phyloP scores from a whole-genome alignment of 30 jellyfish, hydroid and myxozoan genomes.

The Pseudorhiza aurosa region DNA sequence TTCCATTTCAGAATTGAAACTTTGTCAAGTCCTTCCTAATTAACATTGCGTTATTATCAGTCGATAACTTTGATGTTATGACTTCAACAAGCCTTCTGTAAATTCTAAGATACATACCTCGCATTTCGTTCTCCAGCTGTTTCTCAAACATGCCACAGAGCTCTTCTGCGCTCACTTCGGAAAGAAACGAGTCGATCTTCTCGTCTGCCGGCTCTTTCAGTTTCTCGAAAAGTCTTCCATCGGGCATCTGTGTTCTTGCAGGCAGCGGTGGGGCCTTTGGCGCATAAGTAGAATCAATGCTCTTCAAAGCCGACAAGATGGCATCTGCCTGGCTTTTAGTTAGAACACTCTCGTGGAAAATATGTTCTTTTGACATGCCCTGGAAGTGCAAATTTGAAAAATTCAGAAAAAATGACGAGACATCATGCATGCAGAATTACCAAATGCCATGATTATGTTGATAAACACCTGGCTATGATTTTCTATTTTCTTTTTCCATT shows the following conservation, averaged over 20 bases:
- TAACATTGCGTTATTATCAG: no score
- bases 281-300: constrained; percentile 35
- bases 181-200: constrained; percentile 1
- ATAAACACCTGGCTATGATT: no score
- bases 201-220: constrained; percentile 4
- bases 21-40: no score
- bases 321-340: constrained; percentile 50
- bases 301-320: constrained; percentile 43
- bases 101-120: constrained; percentile 35
- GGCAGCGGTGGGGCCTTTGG: constrained; percentile 6
- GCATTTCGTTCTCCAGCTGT: constrained; percentile 58
- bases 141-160: constrained; percentile 18
- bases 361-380: constrained; percentile 45
- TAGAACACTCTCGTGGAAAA: constrained; percentile 37
- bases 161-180: constrained; percentile 10
- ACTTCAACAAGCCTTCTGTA: no score
- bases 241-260: constrained; percentile 14
- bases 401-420: not conserved
- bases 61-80: no score
- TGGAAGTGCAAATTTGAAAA: not conserved
- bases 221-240: not conserved
- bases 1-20: no score
- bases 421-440: no score
- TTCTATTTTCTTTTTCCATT: no score
- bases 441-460: no score